These are phyloP conservation scores for Pedetes capensis DNA, from an alignment of 2,113 vertebrate species.

Conservation along the genomic window DNA sequence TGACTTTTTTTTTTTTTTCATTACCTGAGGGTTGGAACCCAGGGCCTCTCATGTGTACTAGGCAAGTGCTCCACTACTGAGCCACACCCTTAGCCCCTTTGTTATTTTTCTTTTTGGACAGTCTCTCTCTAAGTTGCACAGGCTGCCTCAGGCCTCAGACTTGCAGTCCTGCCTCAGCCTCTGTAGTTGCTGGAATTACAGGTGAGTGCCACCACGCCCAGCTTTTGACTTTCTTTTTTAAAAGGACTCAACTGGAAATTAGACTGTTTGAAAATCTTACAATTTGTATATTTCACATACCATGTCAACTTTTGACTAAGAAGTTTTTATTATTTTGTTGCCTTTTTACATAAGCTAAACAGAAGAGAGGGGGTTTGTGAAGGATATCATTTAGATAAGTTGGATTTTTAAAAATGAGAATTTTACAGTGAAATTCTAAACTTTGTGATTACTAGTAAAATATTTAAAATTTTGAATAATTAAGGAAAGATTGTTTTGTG, in stretches of 20 bases:
- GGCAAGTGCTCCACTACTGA: no score
- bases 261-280: slow-evolving; percentile 18
- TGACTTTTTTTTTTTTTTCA: no score
- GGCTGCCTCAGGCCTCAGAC: no score
- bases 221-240: slow-evolving; percentile 2
- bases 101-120: no score
- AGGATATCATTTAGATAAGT: neutral
- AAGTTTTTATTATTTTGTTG: slow-evolving; percentile 41
- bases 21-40: no score
- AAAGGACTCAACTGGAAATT: slow-evolving; percentile 15
- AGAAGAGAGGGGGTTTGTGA: neutral
- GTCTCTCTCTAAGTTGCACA: no score
- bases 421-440: slow-evolving; percentile 38
- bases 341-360: slow-evolving; percentile 8
- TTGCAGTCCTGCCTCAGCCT: no score
- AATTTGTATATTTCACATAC: slow-evolving; percentile 1
- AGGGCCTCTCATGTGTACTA: no score
- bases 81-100: no score
- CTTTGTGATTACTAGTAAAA: slow-evolving; percentile 33
- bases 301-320: slow-evolving; percentile 37
- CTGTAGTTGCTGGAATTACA: no score
- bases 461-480: slow-evolving; percentile 39
- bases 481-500: slow-evolving; percentile 37
- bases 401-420: slow-evolving; percentile 46
- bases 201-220: no score